phyloP scores from a whole-genome alignment of 2,797 vertebrate species.

The Protonibea diacanthus region DNA sequence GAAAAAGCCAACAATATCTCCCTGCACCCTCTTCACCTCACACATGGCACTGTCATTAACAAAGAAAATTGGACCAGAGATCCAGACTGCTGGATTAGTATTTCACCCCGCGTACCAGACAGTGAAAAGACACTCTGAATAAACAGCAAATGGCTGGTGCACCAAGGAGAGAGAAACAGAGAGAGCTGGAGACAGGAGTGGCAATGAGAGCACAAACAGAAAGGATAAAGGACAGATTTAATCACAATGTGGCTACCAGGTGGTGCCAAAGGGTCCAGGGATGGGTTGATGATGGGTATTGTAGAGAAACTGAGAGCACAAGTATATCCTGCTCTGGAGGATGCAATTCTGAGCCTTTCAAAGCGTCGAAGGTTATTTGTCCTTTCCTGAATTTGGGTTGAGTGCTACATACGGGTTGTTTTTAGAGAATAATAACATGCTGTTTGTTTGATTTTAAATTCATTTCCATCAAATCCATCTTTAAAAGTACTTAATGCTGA shows the following conservation, averaged over 20 bases:
- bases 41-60: constrained; percentile 34
- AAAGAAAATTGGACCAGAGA: constrained; percentile 26
- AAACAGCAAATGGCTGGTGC: constrained; percentile 34
- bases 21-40: constrained; percentile 11
- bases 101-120: constrained; percentile 44
- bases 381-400: background rate
- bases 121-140: constrained; percentile 41
- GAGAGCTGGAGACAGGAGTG: constrained; percentile 29
- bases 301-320: constrained; percentile 14
- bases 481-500: background rate
- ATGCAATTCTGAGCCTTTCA: background rate
- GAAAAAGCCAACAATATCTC: background rate
- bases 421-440: background rate
- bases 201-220: constrained; percentile 52
- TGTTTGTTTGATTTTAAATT: background rate
- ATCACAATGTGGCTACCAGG: constrained; percentile 66
- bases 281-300: constrained; percentile 55
- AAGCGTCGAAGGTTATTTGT: background rate
- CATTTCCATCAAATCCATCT: constrained; percentile 1
- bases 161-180: constrained; percentile 3
- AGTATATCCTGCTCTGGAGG: background rate
- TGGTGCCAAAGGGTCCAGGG: constrained; percentile 46
- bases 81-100: constrained; percentile 43
- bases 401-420: background rate
- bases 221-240: constrained; percentile 69